Conservation (phyloP, 1,140 invertebrate species). For the Bicyclus anynana region DNA sequence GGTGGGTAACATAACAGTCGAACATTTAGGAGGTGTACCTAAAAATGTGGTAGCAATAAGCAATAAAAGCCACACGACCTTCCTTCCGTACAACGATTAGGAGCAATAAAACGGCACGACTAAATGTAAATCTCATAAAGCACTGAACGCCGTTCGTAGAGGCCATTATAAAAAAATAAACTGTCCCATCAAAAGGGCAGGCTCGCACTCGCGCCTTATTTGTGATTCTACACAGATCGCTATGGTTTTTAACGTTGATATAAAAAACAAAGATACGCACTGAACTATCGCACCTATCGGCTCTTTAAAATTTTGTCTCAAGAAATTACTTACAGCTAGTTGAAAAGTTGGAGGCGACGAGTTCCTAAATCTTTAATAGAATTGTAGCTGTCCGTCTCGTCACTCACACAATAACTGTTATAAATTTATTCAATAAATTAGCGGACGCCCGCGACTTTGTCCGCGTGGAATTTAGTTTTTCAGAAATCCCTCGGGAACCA, state of each 20-base stretch:
- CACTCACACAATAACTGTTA: too few relatives aligned
- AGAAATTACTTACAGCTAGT: too few relatives aligned
- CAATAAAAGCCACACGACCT: constrained; percentile 27
- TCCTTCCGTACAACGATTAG: constrained; percentile 40
- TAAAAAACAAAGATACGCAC: background rate
- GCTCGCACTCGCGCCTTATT: constrained; percentile 47
- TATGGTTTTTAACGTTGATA: background rate
- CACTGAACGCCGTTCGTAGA: constrained; percentile 40
- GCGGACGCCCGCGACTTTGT: too few relatives aligned
- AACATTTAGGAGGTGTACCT: too few relatives aligned
- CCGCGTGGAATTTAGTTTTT: too few relatives aligned
- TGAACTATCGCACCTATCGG: background rate
- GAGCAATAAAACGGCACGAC: constrained; percentile 59
- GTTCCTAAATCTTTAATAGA: too few relatives aligned
- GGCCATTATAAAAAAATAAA: constrained; percentile 67
- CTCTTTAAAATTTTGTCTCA: too few relatives aligned
- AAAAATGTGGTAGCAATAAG: constrained; percentile 5
- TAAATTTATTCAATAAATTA: too few relatives aligned
- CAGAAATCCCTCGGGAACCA: too few relatives aligned
- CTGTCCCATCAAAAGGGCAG: constrained; percentile 68
- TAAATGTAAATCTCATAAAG: constrained; percentile 69
- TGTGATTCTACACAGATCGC: constrained; percentile 47
- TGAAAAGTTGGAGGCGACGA: too few relatives aligned
- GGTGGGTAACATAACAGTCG: too few relatives aligned
- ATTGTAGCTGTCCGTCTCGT: too few relatives aligned